These are phyloP conservation scores for Setophaga kirtlandii DNA, from an alignment of 2,113 vertebrate genomes.

Conservation along the genomic window DNA sequence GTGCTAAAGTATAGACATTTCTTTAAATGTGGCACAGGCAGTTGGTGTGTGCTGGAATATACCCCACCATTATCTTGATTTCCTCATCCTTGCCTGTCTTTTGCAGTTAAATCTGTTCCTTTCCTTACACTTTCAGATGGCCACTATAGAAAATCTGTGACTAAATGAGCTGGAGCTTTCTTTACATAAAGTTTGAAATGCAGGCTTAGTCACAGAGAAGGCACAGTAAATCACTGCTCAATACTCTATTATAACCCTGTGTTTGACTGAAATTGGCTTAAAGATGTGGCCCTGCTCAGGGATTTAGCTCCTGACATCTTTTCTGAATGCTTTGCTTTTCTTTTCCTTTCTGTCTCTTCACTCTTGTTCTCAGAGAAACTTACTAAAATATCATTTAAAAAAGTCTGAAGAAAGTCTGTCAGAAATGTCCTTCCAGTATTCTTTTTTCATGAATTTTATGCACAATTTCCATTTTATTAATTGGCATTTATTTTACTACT, in stretches of 20 bases:
- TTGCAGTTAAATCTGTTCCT: background rate
- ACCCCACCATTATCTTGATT: background rate
- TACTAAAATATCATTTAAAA: background rate
- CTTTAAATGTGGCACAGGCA: background rate
- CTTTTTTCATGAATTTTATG: background rate
- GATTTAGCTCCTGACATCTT: background rate
- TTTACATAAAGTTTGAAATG: background rate
- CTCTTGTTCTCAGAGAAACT: background rate
- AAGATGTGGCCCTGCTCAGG: background rate
- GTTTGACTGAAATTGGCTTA: background rate
- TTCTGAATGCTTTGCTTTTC: background rate
- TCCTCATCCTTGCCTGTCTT: background rate
- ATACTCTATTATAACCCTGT: background rate
- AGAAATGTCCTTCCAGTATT: background rate
- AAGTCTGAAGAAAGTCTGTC: background rate
- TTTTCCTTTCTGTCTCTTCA: background rate
- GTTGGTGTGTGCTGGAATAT: background rate
- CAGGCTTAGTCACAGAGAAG: background rate
- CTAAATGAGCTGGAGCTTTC: background rate
- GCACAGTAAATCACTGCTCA: background rate
- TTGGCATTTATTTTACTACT: background rate
- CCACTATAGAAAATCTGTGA: background rate
- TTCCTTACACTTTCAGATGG: background rate
- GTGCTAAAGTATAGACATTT: background rate
- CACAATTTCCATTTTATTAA: slow-evolving; percentile 4